Conservation (phyloP, 1,140 invertebrate species). For the Drosophila ogumai region DNA sequence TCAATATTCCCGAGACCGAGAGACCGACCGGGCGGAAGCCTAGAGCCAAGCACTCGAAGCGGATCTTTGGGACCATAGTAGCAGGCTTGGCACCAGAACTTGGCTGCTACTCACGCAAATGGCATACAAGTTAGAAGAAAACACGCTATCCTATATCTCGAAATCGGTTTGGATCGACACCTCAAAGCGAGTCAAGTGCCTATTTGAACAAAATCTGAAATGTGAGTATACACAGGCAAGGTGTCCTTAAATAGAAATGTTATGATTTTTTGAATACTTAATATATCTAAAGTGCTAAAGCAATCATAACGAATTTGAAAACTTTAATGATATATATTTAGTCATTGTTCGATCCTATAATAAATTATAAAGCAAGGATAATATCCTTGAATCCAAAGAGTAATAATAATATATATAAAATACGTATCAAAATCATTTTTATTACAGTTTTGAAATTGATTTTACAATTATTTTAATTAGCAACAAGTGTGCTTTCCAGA, state of each 20-base stretch:
- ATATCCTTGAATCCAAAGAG: not conserved
- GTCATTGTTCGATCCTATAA: not conserved
- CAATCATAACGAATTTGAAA: not conserved
- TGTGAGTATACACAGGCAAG: constrained; percentile 1
- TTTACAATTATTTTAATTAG: not conserved
- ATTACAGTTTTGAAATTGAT: not conserved
- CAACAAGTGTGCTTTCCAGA: no score
- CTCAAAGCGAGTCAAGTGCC: not conserved
- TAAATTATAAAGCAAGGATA: not conserved
- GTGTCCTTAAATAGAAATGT: not conserved
- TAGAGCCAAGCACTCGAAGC: constrained; percentile 27
- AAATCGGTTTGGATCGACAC: not conserved
- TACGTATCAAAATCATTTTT: not conserved
- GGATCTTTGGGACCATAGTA: constrained; percentile 23
- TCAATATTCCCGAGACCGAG: constrained; percentile 39
- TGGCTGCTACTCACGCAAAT: constrained; percentile 51
- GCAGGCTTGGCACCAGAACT: constrained; percentile 15
- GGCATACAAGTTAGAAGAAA: constrained; percentile 60
- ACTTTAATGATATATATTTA: no score
- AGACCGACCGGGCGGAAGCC: constrained; percentile 23
- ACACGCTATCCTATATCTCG: constrained; percentile 33
- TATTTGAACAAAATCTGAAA: not conserved
- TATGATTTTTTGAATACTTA: not conserved
- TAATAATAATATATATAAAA: no score
- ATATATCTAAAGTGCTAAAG: not conserved